phyloP scores from a whole-genome alignment of 1,140 invertebrate species.

The Macrocentrus cingulum region DNA sequence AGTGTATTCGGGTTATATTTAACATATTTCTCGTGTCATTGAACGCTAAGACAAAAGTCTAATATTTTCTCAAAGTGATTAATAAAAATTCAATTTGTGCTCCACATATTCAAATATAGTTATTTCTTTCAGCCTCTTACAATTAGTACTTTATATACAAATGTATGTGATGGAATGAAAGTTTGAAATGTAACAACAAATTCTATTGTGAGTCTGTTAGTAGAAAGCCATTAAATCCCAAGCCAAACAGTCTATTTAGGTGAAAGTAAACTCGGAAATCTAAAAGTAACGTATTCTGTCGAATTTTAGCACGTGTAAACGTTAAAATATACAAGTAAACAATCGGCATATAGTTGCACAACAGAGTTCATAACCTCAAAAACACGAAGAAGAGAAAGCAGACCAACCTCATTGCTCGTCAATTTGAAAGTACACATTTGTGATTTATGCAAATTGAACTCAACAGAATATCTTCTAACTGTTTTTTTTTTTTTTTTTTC shows the following conservation, averaged over 20 bases:
- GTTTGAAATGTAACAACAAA: too few species aligned
- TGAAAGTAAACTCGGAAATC: too few species aligned
- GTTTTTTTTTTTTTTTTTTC: too few species aligned
- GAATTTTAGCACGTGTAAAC: too few species aligned
- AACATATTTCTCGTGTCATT: conserved; percentile 33
- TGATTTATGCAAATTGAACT: not conserved
- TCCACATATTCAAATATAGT: not conserved
- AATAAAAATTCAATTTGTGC: not conserved
- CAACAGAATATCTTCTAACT: not conserved
- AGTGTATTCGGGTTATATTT: conserved; percentile 40
- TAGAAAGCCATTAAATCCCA: too few species aligned
- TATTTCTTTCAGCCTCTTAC: too few species aligned
- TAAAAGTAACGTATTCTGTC: too few species aligned
- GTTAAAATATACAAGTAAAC: not conserved
- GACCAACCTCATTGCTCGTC: not conserved
- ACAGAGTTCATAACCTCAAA: conserved; percentile 1
- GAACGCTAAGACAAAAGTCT: conserved; percentile 28
- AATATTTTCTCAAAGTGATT: not conserved
- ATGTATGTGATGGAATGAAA: too few species aligned
- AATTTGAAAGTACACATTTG: not conserved
- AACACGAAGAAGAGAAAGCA: not conserved
- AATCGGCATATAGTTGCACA: not conserved
- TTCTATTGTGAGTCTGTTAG: not conserved
- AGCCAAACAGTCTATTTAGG: too few species aligned
- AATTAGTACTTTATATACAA: too few species aligned